Evolutionary conservation across 92 coral and sea anemone genomes (phyloP).

Genomic region (Micromussa lordhowensis): DNA sequence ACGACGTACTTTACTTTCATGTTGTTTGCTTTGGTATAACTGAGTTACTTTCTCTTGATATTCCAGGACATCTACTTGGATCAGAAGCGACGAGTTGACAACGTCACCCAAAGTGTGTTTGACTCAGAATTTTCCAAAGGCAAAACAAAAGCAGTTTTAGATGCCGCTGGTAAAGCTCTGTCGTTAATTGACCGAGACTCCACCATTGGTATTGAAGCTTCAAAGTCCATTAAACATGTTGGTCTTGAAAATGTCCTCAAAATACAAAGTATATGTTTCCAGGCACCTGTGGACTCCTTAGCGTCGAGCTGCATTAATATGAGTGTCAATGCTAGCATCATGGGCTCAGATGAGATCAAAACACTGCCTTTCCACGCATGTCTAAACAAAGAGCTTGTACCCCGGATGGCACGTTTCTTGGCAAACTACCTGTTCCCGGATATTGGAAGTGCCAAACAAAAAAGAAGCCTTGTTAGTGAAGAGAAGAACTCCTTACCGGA

Average conservation of each 20-base stretch:
- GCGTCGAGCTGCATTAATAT: constrained; percentile 89
- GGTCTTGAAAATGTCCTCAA: constrained; percentile 84
- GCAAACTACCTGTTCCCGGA: constrained; percentile 91
- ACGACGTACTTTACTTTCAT: no score
- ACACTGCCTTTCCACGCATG: constrained; percentile 83
- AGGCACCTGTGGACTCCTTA: constrained; percentile 83
- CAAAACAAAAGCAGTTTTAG: constrained; percentile 96
- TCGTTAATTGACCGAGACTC: constrained; percentile 94
- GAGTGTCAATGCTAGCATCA: constrained; percentile 78
- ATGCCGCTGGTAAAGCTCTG: constrained; percentile 95
- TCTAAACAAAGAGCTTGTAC: constrained; percentile 87
- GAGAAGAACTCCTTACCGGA: constrained; percentile 64
- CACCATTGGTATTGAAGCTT: constrained; percentile 83
- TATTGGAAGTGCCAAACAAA: constrained; percentile 59
- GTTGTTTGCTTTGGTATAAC: background rate
- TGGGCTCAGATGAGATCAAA: constrained; percentile 60
- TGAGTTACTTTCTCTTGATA: background rate
- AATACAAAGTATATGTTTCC: constrained; percentile 75
- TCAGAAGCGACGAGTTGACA: constrained; percentile 73
- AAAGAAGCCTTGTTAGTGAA: constrained; percentile 75
- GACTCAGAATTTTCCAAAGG: constrained; percentile 96
- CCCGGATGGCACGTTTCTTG: constrained; percentile 86
- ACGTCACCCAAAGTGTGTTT: constrained; percentile 71
- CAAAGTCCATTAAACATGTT: constrained; percentile 84
- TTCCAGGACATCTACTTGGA: constrained; percentile 77